Evolutionary conservation across 2,888 invertebrate genomes (phyloP).

Genomic region (Ennomos fuscantarius): DNA sequence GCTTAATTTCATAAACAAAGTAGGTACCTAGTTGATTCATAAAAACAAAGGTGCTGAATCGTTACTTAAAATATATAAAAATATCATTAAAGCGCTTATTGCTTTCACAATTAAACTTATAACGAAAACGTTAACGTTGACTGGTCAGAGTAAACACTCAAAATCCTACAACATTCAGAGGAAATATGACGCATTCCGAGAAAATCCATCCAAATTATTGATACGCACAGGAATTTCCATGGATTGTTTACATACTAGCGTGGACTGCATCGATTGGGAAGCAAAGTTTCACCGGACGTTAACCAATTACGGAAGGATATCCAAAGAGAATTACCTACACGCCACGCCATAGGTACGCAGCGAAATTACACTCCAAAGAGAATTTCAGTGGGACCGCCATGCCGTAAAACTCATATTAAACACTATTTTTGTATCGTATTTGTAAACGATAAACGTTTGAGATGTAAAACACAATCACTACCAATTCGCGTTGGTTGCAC

Average conservation of each 20-base stretch:
- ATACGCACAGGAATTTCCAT: conserved; percentile 19
- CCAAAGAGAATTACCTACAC: conserved; percentile 34
- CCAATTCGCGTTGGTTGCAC: conserved; percentile 18
- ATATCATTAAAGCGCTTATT: too few species aligned
- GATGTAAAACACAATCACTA: conserved; percentile 12
- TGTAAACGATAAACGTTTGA: conserved; percentile 57
- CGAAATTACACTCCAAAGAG: conserved; percentile 51
- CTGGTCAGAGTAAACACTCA: conserved; percentile 2
- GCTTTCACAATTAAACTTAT: not conserved
- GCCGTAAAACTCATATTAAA: conserved; percentile 72
- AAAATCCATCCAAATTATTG: conserved; percentile 22
- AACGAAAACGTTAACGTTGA: conserved; percentile 6
- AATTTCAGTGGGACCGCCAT: conserved; percentile 64
- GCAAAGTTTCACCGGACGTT: conserved; percentile 1
- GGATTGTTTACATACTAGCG: conserved; percentile 25
- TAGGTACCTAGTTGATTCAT: too few species aligned
- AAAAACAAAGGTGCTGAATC: too few species aligned
- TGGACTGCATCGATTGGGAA: conserved; percentile 10
- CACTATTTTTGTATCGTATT: conserved; percentile 74
- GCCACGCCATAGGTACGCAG: conserved; percentile 38
- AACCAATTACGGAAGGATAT: conserved; percentile 39
- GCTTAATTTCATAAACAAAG: too few species aligned
- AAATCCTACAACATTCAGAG: not conserved
- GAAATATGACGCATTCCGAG: conserved; percentile 21
- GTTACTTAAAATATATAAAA: too few species aligned